phyloP scores from a whole-genome alignment of 2,113 vertebrate genomes.

The Cephalopholis sonnerati region DNA sequence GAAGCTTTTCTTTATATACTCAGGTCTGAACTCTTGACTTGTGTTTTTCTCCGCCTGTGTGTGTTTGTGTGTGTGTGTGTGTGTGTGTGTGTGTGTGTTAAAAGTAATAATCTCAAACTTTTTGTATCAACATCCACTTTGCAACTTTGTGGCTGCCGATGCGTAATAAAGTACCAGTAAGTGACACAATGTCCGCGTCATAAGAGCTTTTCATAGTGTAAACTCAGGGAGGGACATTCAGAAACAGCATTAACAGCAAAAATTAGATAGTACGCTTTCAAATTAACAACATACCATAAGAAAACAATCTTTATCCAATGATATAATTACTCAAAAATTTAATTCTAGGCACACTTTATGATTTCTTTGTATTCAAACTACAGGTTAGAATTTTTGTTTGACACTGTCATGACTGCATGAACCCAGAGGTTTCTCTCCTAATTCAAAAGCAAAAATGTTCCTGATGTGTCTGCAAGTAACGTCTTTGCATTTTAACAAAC shows the following conservation, averaged over 20 bases:
- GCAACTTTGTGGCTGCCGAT: not conserved
- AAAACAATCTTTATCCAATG: not conserved
- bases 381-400: not conserved
- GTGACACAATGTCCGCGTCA: not conserved
- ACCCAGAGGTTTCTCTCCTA: not conserved
- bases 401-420: not conserved
- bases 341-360: not conserved
- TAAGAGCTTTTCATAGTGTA: not conserved
- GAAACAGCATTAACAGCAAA: not conserved
- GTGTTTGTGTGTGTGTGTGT: not conserved
- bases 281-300: too few species aligned
- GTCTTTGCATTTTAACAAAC: not conserved
- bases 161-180: not conserved
- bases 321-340: not conserved
- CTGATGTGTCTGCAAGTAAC: not conserved
- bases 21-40: constrained; percentile 19
- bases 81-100: not conserved
- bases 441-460: not conserved
- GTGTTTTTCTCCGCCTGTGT: constrained; percentile 18
- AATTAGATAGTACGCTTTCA: not conserved
- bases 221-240: not conserved
- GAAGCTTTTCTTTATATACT: constrained; percentile 38
- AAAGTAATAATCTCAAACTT: constrained; percentile 18
- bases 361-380: not conserved
- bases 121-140: constrained; percentile 4